Evolutionary conservation across 2,797 vertebrate genomes (phyloP), one percentile per base, ranked within the genome.

Genomic region (Phalloptychus januarius): DNA sequence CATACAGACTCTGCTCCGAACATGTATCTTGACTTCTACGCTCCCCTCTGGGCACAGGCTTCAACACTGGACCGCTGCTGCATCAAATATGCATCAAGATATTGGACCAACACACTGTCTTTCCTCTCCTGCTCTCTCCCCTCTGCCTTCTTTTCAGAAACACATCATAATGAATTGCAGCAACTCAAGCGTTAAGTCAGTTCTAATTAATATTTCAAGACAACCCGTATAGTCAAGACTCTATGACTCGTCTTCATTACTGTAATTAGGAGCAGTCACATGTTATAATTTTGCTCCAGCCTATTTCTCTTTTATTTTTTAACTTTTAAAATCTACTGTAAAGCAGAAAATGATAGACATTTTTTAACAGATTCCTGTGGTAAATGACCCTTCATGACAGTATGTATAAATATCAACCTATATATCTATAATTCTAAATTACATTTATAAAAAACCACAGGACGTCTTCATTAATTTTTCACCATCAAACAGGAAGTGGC

Each of bases 201-300:
- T 81, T 77, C 42, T 76, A 79, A 84, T 91, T 77, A 83, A 80
- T 79, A 84, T 84, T 85, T 88, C 20, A 89, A 83, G 69, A 38
- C 71, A 76, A 70, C 10, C 36, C 36, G 56, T 83, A 33, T 69
- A 40, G 81, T 54, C 46, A 78, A 54, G 72, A 45, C 10, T 61
- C 52, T 20, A 42, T 33, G 2, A 48, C 52, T 52, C 23, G 20
- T 76, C 72, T 48, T 78, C 33, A 74, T 77, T 61, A 65, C 18
- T 71, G 54, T 56, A 82, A 74, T 36, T 76, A 78, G 23, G 50
- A 79, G 50, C 31, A 71, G 31, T 75, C 44, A 23, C 3, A 69
- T 76, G 71, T 13, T 31, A 52, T 56, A 25, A 20, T 71, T 76
- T 45, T 72, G 48, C 28, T n/a, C 52, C 44, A 18, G 42, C 33